phyloP scores from a whole-genome alignment of 2,888 invertebrate species.

The Epinotia nisella region DNA sequence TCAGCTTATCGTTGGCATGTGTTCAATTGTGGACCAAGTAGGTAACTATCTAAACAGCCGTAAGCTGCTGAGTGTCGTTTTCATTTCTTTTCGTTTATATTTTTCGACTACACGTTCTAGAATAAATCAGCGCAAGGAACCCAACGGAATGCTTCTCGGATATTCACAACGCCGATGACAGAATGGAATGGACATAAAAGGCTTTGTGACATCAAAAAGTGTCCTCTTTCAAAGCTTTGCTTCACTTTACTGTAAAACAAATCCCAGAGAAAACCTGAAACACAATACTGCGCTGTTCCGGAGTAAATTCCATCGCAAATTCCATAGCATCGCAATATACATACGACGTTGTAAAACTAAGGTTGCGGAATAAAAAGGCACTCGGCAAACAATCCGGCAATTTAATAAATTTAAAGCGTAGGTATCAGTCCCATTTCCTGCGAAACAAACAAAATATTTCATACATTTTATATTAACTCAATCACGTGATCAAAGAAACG shows the following conservation, averaged over 20 bases:
- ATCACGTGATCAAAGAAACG: conserved; percentile 62
- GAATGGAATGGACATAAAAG: background rate
- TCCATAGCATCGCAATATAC: background rate
- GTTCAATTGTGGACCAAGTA: too few relatives aligned
- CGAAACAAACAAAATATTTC: conserved; percentile 42
- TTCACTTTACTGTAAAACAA: background rate
- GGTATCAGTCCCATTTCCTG: conserved; percentile 35
- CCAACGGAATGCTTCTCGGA: background rate
- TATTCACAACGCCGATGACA: background rate
- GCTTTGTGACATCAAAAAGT: background rate
- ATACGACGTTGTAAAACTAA: background rate
- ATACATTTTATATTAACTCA: conserved; percentile 53
- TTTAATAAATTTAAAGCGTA: conserved; percentile 41
- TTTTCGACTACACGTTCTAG: too few relatives aligned
- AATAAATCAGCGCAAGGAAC: background rate
- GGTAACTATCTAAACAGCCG: too few relatives aligned
- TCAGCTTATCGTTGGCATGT: too few relatives aligned
- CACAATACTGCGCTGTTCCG: background rate
- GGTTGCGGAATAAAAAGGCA: conserved; percentile 27
- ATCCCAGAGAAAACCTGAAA: background rate
- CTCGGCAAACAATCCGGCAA: conserved; percentile 38
- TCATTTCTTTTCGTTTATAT: too few relatives aligned
- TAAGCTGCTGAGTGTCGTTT: too few relatives aligned
- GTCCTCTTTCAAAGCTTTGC: background rate
- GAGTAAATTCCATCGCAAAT: background rate